phyloP scores from a whole-genome alignment of 2,797 vertebrate species.

The Enteromius trimaculatus region DNA sequence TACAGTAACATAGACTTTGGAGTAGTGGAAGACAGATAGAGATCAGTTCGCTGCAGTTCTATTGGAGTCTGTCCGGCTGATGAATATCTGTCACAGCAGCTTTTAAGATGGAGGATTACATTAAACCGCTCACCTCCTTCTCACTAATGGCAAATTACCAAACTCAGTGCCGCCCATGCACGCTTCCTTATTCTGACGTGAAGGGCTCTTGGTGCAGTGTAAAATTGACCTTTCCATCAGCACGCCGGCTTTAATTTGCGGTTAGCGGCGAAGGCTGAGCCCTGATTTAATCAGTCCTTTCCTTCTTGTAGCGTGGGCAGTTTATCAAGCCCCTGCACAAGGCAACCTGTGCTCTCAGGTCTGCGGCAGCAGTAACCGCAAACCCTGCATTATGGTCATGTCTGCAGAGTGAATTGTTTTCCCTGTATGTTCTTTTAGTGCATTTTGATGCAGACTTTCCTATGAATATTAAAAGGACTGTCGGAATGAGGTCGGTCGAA shows the following conservation, averaged over 20 bases:
- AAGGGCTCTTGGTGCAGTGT: conserved; percentile 59
- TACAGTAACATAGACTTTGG: conserved; percentile 1
- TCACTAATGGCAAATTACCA: conserved; percentile 57
- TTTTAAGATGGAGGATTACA: conserved; percentile 50
- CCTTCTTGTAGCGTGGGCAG: conserved; percentile 53
- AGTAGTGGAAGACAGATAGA: conserved; percentile 30
- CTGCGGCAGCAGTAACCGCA: conserved; percentile 24
- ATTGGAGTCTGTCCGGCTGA: conserved; percentile 14
- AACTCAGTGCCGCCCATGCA: conserved; percentile 36
- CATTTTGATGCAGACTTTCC: conserved; percentile 26
- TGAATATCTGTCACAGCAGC: conserved; percentile 39
- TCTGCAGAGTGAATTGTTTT: conserved; percentile 31
- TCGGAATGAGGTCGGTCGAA: conserved; percentile 31
- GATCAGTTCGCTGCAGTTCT: conserved; percentile 12
- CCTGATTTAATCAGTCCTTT: conserved; percentile 64
- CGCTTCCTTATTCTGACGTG: conserved; percentile 53
- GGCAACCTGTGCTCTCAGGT: conserved; percentile 44
- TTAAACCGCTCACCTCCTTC: conserved; percentile 51
- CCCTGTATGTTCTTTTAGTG: neutral
- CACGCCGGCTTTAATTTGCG: conserved; percentile 63
- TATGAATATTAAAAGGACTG: conserved; percentile 54
- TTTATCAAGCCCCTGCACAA: conserved; percentile 51
- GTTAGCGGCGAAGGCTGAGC: conserved; percentile 56
- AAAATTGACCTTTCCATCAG: conserved; percentile 71
- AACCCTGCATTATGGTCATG: conserved; percentile 20